These are phyloP conservation scores for Cerastis leucographa DNA, from an alignment of 2,888 invertebrate species.

Conservation along the genomic window DNA sequence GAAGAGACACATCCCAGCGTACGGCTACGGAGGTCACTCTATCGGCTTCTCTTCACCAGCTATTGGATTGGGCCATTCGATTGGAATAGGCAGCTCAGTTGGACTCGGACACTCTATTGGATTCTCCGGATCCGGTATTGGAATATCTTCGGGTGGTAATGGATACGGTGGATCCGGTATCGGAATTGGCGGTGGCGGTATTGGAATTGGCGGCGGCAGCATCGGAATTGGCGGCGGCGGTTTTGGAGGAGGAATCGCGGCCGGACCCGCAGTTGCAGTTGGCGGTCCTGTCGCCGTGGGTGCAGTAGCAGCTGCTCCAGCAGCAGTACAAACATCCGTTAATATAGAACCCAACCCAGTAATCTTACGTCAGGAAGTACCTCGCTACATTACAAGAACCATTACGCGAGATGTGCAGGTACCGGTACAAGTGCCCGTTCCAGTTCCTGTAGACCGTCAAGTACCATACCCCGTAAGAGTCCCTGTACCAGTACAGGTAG, in stretches of 20 bases:
- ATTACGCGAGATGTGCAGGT: slow-evolving; percentile 86
- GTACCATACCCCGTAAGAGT: slow-evolving; percentile 89
- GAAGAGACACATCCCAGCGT: slow-evolving; percentile 78
- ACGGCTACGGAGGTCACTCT: slow-evolving; percentile 60
- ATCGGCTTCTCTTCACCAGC: slow-evolving; percentile 59
- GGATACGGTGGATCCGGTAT: slow-evolving; percentile 57
- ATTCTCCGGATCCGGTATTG: slow-evolving; percentile 47
- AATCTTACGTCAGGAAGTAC: slow-evolving; percentile 86
- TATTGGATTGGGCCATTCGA: slow-evolving; percentile 55
- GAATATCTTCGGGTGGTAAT: slow-evolving; percentile 49
- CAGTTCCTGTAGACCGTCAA: slow-evolving; percentile 86
- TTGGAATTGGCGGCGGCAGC: slow-evolving; percentile 34
- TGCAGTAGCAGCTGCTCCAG: slow-evolving; percentile 54
- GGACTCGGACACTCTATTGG: slow-evolving; percentile 57
- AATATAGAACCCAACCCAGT: slow-evolving; percentile 86
- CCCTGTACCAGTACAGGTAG: slow-evolving; percentile 89
- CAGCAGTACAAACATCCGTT: slow-evolving; percentile 83
- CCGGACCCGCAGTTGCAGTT: slow-evolving; percentile 50
- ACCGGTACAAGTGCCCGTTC: slow-evolving; percentile 88
- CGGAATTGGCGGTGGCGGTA: slow-evolving; percentile 34
- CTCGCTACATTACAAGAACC: slow-evolving; percentile 86
- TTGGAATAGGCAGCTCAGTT: slow-evolving; percentile 55
- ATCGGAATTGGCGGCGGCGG: slow-evolving; percentile 36
- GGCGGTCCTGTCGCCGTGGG: slow-evolving; percentile 45
- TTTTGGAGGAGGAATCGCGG: slow-evolving; percentile 46